phyloP scores from a whole-genome alignment of 1,140 invertebrate species.

The Bombus picipes region DNA sequence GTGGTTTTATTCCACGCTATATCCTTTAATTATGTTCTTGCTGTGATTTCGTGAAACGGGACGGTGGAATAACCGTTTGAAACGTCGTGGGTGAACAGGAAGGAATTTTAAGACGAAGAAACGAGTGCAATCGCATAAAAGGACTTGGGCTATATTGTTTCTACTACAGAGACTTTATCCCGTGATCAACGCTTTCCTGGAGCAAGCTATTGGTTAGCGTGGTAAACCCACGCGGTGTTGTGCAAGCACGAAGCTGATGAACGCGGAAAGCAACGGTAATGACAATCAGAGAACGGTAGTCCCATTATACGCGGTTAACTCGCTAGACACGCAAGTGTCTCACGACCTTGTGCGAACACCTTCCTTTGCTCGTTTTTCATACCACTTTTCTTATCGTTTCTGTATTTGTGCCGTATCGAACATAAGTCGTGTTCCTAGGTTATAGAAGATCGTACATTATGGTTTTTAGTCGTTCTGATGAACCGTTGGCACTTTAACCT shows the following conservation, averaged over 20 bases:
- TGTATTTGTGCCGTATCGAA: neutral
- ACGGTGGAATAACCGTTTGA: conserved; percentile 56
- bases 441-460: neutral
- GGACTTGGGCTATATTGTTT: conserved; percentile 44
- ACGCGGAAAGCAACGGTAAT: conserved; percentile 74
- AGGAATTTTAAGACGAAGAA: conserved; percentile 38
- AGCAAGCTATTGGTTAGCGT: conserved; percentile 27
- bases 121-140: conserved; percentile 38
- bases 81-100: conserved; percentile 57
- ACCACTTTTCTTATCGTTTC: conserved; percentile 37
- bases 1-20: conserved; percentile 44
- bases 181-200: conserved; percentile 53
- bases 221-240: conserved; percentile 50
- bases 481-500: neutral
- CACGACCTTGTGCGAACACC: conserved; percentile 77
- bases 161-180: conserved; percentile 49
- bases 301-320: conserved; percentile 69
- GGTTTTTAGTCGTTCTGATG: neutral
- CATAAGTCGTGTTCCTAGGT: neutral
- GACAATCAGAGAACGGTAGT: conserved; percentile 71
- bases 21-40: conserved; percentile 57
- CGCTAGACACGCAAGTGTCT: conserved; percentile 67
- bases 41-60: conserved; percentile 47
- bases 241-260: conserved; percentile 60
- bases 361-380: conserved; percentile 38